These are phyloP conservation scores for Ashinkailepas kermadecensis DNA, from an alignment of 2,888 invertebrate species.

Conservation along the genomic window DNA sequence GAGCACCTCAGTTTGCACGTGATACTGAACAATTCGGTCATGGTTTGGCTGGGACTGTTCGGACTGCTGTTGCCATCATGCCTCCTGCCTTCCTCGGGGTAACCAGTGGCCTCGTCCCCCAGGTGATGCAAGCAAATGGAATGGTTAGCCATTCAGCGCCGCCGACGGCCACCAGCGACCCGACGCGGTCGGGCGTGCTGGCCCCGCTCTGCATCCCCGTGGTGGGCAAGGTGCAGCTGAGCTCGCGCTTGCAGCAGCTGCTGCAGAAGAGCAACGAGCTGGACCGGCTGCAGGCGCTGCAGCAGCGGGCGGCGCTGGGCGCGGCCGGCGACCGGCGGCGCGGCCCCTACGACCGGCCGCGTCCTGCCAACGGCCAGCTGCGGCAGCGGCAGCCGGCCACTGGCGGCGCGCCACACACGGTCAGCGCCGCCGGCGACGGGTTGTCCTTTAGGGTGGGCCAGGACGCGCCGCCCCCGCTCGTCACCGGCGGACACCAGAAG, in stretches of 20 bases:
- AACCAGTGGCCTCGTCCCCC: neutral
- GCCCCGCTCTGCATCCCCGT: slow-evolving; percentile 8
- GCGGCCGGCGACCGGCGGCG: neutral
- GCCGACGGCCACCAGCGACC: neutral
- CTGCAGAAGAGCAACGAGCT: slow-evolving; percentile 7
- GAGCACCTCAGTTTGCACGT: neutral
- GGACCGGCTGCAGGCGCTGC: slow-evolving; percentile 14
- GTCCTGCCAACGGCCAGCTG: neutral
- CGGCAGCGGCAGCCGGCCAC: neutral
- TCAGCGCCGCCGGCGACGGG: neutral
- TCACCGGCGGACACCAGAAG: neutral
- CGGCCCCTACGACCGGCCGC: neutral
- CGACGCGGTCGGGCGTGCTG: neutral
- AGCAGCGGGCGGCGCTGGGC: neutral
- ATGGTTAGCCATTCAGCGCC: slow-evolving; percentile 16
- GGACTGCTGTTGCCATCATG: neutral
- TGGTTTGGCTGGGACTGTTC: neutral
- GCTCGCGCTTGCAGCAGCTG: slow-evolving; percentile 8
- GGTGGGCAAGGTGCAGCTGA: slow-evolving; percentile 14
- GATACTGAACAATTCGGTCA: neutral
- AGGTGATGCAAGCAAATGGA: slow-evolving; percentile 19
- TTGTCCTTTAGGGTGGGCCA: neutral
- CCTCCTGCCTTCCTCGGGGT: no score
- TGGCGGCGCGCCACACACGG: neutral
- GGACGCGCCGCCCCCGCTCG: neutral